phyloP scores from a whole-genome alignment of 2,797 vertebrate species.

The Ispidina lecontei region DNA sequence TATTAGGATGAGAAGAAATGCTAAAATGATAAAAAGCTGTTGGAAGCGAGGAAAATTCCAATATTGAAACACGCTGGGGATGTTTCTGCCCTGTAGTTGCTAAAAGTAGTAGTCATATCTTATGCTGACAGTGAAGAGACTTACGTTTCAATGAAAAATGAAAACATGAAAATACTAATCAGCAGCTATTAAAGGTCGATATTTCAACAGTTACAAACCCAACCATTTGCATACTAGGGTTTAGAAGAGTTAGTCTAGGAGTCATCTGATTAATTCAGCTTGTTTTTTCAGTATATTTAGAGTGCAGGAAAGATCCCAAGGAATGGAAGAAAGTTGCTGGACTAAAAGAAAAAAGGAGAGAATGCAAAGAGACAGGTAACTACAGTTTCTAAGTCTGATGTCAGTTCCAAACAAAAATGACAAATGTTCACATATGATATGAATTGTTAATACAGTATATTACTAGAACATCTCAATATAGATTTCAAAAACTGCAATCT shows the following conservation, averaged over 20 bases:
- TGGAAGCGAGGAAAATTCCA: not conserved
- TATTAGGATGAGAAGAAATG: not conserved
- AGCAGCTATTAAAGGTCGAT: not conserved
- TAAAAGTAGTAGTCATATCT: not conserved
- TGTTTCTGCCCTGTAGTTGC: not conserved
- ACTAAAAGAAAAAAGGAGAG: not conserved
- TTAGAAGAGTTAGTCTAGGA: not conserved
- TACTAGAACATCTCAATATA: not conserved
- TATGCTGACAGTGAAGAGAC: not conserved
- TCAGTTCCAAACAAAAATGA: not conserved
- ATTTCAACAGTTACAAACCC: not conserved
- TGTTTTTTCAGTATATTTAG: not conserved
- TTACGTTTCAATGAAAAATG: not conserved
- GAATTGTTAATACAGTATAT: not conserved
- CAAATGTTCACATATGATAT: rapidly evolving
- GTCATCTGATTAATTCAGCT: not conserved
- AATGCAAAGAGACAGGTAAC: not conserved
- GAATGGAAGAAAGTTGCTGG: not conserved
- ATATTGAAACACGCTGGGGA: not conserved
- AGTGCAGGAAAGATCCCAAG: not conserved
- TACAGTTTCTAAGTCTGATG: not conserved
- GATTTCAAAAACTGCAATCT: not conserved
- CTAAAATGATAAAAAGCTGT: not conserved
- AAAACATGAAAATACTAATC: not conserved
- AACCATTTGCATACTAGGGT: not conserved